Conservation (phyloP, 2,797 vertebrate genomes). For the Nyctibius grandis region DNA sequence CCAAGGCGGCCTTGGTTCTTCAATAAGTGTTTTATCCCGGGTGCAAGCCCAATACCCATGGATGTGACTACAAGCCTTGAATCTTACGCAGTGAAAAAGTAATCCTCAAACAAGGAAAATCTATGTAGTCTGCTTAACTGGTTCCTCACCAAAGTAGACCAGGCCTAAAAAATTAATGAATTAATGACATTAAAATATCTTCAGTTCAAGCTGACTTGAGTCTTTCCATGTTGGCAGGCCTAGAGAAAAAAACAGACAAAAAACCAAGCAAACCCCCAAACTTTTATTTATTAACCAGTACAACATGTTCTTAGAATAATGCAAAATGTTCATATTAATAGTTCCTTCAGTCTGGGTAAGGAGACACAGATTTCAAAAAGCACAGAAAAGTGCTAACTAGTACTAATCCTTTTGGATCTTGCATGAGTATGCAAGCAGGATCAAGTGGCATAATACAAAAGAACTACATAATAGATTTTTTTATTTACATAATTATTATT, state of each 20-base stretch:
- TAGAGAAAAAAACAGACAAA: not conserved
- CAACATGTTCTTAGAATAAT: not conserved
- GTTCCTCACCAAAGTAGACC: not conserved
- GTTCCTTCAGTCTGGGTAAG: not conserved
- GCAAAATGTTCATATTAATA: not conserved
- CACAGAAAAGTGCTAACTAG: not conserved
- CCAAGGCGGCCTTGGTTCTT: not conserved
- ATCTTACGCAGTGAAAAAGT: not conserved
- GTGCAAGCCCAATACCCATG: not conserved
- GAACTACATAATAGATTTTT: not conserved
- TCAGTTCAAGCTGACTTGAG: not conserved
- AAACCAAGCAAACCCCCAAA: not conserved
- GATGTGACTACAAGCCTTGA: not conserved
- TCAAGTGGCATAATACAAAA: not conserved
- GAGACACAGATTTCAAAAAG: not conserved
- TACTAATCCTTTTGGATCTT: not conserved
- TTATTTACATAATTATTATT: not conserved
- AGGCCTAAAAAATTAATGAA: not conserved
- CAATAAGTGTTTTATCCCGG: not conserved
- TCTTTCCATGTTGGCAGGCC: not conserved
- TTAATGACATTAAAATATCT: not conserved
- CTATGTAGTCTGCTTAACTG: not conserved
- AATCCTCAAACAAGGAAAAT: not conserved
- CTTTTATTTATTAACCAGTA: not conserved
- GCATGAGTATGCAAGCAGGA: not conserved